These are phyloP conservation scores for Calonectris borealis DNA, from an alignment of 2,113 vertebrate species.

Conservation along the genomic window DNA sequence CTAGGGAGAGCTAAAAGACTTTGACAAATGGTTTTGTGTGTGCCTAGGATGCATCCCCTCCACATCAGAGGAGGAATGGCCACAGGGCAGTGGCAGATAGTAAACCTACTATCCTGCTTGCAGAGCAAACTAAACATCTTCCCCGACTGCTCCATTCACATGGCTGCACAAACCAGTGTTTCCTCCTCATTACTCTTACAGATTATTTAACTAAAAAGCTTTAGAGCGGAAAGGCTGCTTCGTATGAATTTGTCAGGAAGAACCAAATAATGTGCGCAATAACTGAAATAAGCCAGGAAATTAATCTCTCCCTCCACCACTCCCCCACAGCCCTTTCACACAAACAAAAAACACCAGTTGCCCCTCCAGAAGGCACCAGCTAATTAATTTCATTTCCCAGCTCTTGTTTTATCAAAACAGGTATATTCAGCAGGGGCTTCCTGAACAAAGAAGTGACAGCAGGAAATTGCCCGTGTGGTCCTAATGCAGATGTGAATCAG, in stretches of 20 bases:
- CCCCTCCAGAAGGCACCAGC: background rate
- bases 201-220: background rate
- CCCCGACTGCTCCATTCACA: background rate
- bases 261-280: background rate
- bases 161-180: no score
- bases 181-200: background rate
- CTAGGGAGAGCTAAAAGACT: background rate
- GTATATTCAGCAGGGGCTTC: background rate
- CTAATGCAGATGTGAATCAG: background rate
- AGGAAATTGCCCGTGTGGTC: background rate
- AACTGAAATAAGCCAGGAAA: background rate
- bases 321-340: background rate
- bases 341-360: background rate
- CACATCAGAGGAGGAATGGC: background rate
- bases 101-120: background rate
- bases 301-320: background rate
- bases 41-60: background rate
- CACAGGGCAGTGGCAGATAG: background rate
- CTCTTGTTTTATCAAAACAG: conserved; percentile 18
- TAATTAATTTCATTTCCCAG: conserved; percentile 1
- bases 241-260: background rate
- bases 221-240: background rate
- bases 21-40: background rate
- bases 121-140: background rate
- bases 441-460: background rate